A percentile compares a stretch with the other conserved stretches of the same genome.
These are phyloP conservation scores for Phoeniculus purpureus DNA, from an alignment of 2,797 vertebrate genomes.

Conservation along the genomic window DNA sequence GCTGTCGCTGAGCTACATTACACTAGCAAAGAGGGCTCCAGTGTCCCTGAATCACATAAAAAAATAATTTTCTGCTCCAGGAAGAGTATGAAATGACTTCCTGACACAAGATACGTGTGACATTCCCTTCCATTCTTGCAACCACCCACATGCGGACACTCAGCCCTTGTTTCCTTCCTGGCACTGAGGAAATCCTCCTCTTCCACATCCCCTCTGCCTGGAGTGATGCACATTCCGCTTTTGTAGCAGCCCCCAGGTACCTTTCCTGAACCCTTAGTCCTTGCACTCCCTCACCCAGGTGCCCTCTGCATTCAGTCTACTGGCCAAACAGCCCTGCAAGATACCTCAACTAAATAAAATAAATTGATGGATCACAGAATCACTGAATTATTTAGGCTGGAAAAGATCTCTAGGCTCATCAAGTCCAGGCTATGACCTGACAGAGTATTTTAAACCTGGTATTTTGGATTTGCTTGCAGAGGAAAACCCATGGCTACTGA, in stretches of 20 bases:
- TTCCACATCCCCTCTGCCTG: background rate
- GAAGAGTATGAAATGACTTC: background rate
- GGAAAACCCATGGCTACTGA: background rate
- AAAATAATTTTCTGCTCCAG: background rate
- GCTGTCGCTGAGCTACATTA: background rate
- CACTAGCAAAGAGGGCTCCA: background rate
- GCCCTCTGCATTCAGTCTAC: background rate
- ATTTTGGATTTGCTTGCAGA: no score
- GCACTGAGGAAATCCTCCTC: background rate
- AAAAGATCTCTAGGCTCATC: no score
- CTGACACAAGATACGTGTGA: background rate
- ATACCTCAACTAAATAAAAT: background rate
- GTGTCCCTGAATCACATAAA: background rate
- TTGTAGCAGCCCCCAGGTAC: background rate
- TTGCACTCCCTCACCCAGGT: background rate
- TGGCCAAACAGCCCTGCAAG: no score
- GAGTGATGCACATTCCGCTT: background rate
- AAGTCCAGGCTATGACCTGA: no score
- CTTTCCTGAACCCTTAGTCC: no score
- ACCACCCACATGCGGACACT: rapidly evolving
- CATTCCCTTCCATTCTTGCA: background rate
- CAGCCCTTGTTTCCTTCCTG: background rate
- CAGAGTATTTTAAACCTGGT: no score
- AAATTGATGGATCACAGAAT: background rate
- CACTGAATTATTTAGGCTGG: no score